Base-by-base conservation (phyloP, 2,888 invertebrate genomes). In the Heliothis peltigera region DNA sequence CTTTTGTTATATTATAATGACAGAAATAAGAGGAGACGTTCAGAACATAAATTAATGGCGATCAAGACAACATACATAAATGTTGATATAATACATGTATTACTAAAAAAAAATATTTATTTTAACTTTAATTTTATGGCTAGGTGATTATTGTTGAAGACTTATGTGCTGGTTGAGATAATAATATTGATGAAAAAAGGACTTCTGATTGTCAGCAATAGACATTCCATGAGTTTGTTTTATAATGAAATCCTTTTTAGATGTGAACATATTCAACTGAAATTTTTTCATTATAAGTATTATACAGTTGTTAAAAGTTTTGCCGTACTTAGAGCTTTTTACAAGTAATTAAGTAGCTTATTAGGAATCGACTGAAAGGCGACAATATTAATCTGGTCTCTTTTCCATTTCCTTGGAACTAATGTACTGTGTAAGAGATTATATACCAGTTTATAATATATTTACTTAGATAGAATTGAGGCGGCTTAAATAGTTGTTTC, bases 321-420 rank as follows among this genome's bases (percentile, higher is more conserved):
- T 83, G 55, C 83, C 81, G 89, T 89, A 91, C 91, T 91, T 91
- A 91, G 87, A 78, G 80, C 86, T 84, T 86, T 87, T 83, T 86
- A 83, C 79, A 80, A 80, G 67, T 76, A 82, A 81, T 81, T 82
- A 89, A 81, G 84, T 92, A 90, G 88, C 84, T 82, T 81, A 76
- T 79, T 87, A 88, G 85, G 83, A 86, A 89, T 87, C 85, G 94
- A 94, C 94, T 94, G 94, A 94, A 85, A 83, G 83, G 85, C 81
- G 94, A 94, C 94, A 94, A 94, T 94, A 94, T 89, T 85, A 84
- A 84, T 87, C 87, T 87, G 92, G 91, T 91, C 90, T 91, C 88
- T 88, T 89, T 91, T 89, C 86, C 82, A 87, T 85, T 81, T 82
- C 84, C 86, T 39, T 88, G 85, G 84, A 82, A 84, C 81, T 79